phyloP scores from a whole-genome alignment of 2,113 vertebrate species.

The Alethe castanea region DNA sequence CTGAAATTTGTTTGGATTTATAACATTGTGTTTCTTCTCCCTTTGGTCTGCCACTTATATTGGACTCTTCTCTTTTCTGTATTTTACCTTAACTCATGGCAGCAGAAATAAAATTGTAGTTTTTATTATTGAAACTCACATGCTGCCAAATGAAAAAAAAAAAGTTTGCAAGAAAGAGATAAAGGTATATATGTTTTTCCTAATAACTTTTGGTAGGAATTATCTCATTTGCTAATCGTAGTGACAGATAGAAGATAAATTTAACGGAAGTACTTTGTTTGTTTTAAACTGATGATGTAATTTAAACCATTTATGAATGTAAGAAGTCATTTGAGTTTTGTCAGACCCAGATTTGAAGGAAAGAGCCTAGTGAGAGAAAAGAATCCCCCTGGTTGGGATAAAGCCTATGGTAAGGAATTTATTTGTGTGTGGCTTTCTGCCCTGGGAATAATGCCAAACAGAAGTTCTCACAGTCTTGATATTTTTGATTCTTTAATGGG shows the following conservation, averaged over 20 bases:
- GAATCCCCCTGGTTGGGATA: constrained; percentile 27
- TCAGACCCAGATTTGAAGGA: constrained; percentile 27
- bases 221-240: neutral
- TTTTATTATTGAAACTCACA: neutral
- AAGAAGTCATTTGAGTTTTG: constrained; percentile 27
- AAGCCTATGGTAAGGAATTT: constrained; percentile 60
- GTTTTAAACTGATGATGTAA: neutral
- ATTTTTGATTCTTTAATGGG: constrained; percentile 47
- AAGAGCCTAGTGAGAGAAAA: constrained; percentile 29
- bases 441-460: constrained; percentile 71
- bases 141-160: neutral
- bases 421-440: constrained; percentile 65
- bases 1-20: neutral
- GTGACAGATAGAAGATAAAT: neutral
- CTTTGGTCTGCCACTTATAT: neutral
- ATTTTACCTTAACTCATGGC: neutral
- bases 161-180: neutral
- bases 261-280: neutral
- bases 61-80: neutral
- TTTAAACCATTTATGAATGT: neutral
- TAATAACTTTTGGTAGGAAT: neutral
- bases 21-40: neutral
- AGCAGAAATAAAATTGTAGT: neutral
- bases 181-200: neutral
- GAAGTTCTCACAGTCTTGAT: constrained; percentile 70